phyloP scores from a whole-genome alignment of 2,888 invertebrate genomes.

The Stomorhina lunata region DNA sequence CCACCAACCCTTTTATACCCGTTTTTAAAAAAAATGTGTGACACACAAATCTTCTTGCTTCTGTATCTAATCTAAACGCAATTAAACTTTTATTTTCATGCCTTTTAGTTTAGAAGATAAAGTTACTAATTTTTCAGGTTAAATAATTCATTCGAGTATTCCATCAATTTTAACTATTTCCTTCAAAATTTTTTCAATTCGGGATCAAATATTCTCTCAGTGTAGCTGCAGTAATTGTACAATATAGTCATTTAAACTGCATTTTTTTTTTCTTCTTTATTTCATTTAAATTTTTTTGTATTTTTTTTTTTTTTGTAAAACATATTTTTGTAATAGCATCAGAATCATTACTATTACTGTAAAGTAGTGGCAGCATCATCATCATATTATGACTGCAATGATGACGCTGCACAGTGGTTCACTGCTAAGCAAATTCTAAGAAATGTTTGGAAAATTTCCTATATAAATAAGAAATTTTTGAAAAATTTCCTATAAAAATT shows the following conservation, averaged over 20 bases:
- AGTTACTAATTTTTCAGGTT: no score
- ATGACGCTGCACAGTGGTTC: background rate
- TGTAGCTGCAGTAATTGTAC: background rate
- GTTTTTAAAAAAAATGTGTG: no score
- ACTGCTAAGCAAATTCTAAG: background rate
- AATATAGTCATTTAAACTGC: constrained; percentile 14
- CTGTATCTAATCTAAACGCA: no score
- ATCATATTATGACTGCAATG: constrained; percentile 8
- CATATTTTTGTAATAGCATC: constrained; percentile 55
- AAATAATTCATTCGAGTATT: no score
- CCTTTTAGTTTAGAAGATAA: no score
- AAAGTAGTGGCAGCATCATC: background rate
- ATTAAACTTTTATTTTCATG: no score
- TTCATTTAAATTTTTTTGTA: background rate
- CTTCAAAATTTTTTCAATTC: no score
- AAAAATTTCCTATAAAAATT: no score
- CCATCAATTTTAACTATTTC: background rate
- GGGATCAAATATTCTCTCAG: background rate
- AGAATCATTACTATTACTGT: constrained; percentile 11
- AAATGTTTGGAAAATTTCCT: no score
- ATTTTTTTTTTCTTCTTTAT: constrained; percentile 15
- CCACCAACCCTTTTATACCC: no score
- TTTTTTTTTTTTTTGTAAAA: constrained; percentile 41
- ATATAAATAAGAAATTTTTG: no score
- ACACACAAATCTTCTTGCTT: no score